A percentile compares a stretch with the other conserved stretches of the same genome.
These are phyloP conservation scores for Crypturellus tataupa DNA, from an alignment of 2,797 vertebrate species.

Conservation along the genomic window DNA sequence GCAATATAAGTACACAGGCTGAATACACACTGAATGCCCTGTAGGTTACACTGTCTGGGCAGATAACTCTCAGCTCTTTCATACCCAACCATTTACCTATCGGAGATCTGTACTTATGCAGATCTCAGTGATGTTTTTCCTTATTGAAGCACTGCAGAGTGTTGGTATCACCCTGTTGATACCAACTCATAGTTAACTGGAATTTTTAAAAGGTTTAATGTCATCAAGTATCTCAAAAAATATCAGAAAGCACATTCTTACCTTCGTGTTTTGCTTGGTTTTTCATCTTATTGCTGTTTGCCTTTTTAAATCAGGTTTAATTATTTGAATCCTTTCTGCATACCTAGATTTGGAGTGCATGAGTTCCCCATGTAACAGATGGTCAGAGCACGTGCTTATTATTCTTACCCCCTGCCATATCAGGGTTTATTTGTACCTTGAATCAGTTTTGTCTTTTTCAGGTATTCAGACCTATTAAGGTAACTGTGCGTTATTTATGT, in stretches of 20 bases:
- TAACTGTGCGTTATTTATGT: not conserved
- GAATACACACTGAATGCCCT: not conserved
- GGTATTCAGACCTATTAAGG: not conserved
- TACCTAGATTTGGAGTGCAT: not conserved
- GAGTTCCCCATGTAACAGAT: not conserved
- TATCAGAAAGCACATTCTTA: accelerated
- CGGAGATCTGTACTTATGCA: not conserved
- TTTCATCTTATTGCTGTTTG: not conserved
- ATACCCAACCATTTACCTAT: not conserved
- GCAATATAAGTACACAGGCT: not conserved
- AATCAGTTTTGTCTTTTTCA: not conserved
- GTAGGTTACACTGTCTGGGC: not conserved
- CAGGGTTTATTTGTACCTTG: not conserved
- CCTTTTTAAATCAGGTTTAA: not conserved
- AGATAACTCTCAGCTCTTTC: not conserved
- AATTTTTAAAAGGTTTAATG: not conserved
- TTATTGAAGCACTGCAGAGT: not conserved
- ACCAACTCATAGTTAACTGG: accelerated
- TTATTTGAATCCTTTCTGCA: not conserved
- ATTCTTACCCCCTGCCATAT: not conserved
- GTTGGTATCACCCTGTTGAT: not conserved
- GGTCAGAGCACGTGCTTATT: not conserved
- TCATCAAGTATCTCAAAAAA: not conserved
- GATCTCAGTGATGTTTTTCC: not conserved
- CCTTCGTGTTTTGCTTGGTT: not conserved